Percentiles rank a stretch among this genome's conserved stretches.
Conservation (phyloP, 37 sponge, comb jelly and placozoan genomes). For the Ephydatia muelleri region DNA sequence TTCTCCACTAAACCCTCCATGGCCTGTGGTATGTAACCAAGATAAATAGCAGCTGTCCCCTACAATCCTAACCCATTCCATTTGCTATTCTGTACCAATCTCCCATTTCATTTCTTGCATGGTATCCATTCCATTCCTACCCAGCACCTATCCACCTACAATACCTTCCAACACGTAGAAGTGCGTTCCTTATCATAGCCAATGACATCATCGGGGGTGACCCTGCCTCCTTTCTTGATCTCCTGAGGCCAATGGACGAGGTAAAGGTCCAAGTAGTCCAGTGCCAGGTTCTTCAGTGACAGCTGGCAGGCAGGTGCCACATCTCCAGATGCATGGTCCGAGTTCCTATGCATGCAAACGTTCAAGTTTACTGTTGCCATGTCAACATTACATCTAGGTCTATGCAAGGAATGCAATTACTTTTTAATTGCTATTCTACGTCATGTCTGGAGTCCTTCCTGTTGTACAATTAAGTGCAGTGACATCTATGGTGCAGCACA, state of each 20-base stretch:
- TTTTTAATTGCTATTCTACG: too few relatives aligned
- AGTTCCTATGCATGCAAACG: constrained; percentile 33
- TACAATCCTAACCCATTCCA: too few relatives aligned
- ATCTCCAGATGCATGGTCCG: constrained; percentile 52
- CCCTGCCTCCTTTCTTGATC: constrained; percentile 17
- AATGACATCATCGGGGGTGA: constrained; percentile 54
- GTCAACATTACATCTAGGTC: neutral
- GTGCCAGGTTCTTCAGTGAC: constrained; percentile 78
- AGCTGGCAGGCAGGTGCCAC: constrained; percentile 61
- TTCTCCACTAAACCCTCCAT: constrained; percentile 71
- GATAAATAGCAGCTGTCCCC: neutral
- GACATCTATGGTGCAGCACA: too few relatives aligned
- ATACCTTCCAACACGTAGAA: constrained; percentile 59
- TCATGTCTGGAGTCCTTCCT: too few relatives aligned
- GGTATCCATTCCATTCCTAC: neutral
- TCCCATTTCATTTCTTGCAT: neutral
- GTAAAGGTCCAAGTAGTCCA: constrained; percentile 94
- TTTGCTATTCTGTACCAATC: too few relatives aligned
- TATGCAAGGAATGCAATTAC: too few relatives aligned
- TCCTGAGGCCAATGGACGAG: constrained; percentile 75
- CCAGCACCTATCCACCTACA: neutral
- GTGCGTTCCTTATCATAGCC: constrained; percentile 44
- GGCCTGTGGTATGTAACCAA: constrained; percentile 23
- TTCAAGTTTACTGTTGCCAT: neutral
- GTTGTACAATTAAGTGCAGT: too few relatives aligned